Percentiles rank a stretch among this genome's conserved stretches.
phyloP scores from a whole-genome alignment of 2,113 vertebrate genomes.

The Taurulus bubalis region DNA sequence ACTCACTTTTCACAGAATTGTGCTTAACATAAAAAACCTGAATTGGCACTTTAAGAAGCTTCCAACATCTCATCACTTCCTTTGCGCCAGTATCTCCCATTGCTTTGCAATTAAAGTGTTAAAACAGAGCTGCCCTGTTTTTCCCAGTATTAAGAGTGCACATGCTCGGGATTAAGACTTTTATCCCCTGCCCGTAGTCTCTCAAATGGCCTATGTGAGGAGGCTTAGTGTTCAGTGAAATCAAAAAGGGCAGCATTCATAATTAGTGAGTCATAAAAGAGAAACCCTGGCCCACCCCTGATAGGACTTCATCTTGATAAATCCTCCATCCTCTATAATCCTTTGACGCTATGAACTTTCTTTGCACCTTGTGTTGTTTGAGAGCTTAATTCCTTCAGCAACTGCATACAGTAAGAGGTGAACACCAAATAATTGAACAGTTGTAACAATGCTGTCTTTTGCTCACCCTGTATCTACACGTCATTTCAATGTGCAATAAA shows the following conservation, averaged over 20 bases:
- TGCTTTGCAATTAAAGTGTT: constrained; percentile 66
- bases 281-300: constrained; percentile 62
- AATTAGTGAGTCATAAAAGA: constrained; percentile 72
- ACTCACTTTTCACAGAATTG: not conserved
- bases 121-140: constrained; percentile 42
- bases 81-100: constrained; percentile 32
- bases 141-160: constrained; percentile 76
- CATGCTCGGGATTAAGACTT: constrained; percentile 81
- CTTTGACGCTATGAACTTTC: constrained; percentile 71
- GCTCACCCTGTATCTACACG: not conserved
- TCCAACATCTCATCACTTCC: constrained; percentile 21
- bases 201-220: constrained; percentile 55
- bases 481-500: not conserved
- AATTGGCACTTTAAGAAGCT: constrained; percentile 7
- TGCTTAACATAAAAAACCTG: constrained; percentile 12
- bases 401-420: constrained; percentile 18
- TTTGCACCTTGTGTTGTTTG: constrained; percentile 64
- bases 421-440: constrained; percentile 14
- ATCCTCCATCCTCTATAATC: constrained; percentile 62
- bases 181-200: constrained; percentile 67
- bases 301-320: constrained; percentile 70
- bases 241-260: constrained; percentile 74
- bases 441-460: not conserved
- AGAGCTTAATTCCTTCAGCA: constrained; percentile 51
- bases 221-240: constrained; percentile 78